Percentiles rank a stretch among this genome's conserved stretches.
Conservation (phyloP, 2,888 invertebrate species). For the Sturmia bella region DNA sequence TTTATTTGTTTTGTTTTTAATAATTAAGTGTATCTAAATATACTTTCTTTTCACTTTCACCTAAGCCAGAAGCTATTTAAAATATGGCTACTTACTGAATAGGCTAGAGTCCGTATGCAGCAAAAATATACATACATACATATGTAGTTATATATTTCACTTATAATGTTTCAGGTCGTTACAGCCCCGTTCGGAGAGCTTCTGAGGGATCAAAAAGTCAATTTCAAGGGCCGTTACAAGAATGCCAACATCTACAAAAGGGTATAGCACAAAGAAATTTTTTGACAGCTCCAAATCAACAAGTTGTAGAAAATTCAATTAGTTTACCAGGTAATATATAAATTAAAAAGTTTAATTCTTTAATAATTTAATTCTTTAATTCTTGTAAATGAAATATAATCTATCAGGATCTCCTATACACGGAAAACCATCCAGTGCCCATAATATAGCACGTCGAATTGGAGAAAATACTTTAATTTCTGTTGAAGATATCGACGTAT, state of each 20-base stretch:
- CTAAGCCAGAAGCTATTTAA: background rate
- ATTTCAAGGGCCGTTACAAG: conserved; percentile 87
- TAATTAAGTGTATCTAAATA: background rate
- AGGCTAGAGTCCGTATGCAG: background rate
- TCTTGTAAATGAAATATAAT: conserved; percentile 30
- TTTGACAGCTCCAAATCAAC: conserved; percentile 81
- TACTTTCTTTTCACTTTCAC: background rate
- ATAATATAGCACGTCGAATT: conserved; percentile 76
- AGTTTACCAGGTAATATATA: conserved; percentile 81
- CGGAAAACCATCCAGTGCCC: conserved; percentile 78
- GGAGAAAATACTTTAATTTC: conserved; percentile 18
- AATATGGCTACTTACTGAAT: background rate
- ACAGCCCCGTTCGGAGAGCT: conserved; percentile 94
- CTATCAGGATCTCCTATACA: conserved; percentile 86
- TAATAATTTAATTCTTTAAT: background rate
- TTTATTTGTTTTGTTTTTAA: conserved; percentile 32
- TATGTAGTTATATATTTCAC: too few relatives aligned
- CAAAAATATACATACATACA: background rate
- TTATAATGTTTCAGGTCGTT: conserved; percentile 83
- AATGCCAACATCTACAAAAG: conserved; percentile 89
- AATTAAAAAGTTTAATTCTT: conserved; percentile 15
- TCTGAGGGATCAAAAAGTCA: conserved; percentile 86
- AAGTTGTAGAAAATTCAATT: conserved; percentile 82
- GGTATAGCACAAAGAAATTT: conserved; percentile 81
- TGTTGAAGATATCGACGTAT: conserved; percentile 79